Evolutionary conservation across 2,888 invertebrate genomes (phyloP), one percentile per base, ranked within the genome.

Genomic region (Ophraella communa): DNA sequence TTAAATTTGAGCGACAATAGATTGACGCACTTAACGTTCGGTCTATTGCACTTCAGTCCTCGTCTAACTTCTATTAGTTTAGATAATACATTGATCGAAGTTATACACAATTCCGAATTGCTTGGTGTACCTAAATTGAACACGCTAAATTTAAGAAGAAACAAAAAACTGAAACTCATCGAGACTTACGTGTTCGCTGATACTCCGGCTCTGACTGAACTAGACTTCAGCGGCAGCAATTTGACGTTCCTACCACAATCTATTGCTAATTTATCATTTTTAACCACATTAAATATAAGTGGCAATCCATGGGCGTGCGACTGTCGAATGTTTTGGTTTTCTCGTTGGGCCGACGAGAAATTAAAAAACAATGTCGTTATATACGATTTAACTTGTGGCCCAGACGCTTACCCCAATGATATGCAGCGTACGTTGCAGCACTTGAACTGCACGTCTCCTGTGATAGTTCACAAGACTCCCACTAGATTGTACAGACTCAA

Each of bases 251-350:
- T 94, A 73, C 94, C 93, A 21, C 84, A 86, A 60, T 88, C 91
- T 14, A 79, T 95, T 57, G 86, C 87, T 57, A 85, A 87, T 73
- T 83, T 94, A 60, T 84, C 86, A 5, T 82, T 85, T 52, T 81
- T 95, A 59, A 83, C 85, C 71, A 86, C 87, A 67, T 81, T 95
- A 24, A 87, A 88, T 71, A 86, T 95, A 70, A 84, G 87, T 33
- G 87, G 88, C 62, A 95, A 95, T 79, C 90, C 89, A 24, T 94
- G 93, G 90, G 88, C 89, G 17, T 95, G 95, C 83, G 93, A 94
- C 80, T 95, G 95, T 77, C 87, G 91, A 53, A 91, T 79, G 79
- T 70, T 69, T 60, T 79, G 79, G 79, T 78, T 79, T 58, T 74
- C 74, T 20, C 64, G 69, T 1, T 79, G 79, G 79, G 71, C 72